phyloP scores from a whole-genome alignment of 2,113 vertebrate species.

The Clarias macrocephalus region DNA sequence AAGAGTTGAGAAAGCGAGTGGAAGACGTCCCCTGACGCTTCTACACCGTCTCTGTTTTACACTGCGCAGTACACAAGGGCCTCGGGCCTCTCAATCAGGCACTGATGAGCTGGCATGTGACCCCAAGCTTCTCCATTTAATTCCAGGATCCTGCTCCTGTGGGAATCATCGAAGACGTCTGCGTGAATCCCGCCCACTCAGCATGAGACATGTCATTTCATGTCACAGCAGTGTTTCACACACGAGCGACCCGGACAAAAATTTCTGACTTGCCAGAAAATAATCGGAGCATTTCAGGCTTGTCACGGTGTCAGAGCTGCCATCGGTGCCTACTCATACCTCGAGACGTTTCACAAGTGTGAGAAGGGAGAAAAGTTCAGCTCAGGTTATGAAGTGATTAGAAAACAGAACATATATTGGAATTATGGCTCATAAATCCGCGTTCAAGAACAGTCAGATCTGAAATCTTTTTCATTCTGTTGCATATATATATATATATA shows the following conservation, averaged over 20 bases:
- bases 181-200: not conserved
- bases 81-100: slow-evolving; percentile 25
- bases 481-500: no score
- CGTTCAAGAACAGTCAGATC: not conserved
- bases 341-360: not conserved
- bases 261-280: slow-evolving; percentile 36
- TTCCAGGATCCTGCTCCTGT: slow-evolving; percentile 19
- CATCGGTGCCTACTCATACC: not conserved
- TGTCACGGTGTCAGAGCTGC: slow-evolving; percentile 22
- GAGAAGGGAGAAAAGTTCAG: no score
- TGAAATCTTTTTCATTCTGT: not conserved
- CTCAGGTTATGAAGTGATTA: not conserved
- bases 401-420: not conserved
- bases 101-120: slow-evolving; percentile 18
- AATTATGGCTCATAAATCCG: not conserved
- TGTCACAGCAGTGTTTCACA: slow-evolving; percentile 33
- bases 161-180: not conserved
- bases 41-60: not conserved
- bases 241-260: slow-evolving; percentile 10
- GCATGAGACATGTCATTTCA: slow-evolving; percentile 31
- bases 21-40: not conserved
- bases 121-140: slow-evolving; percentile 3
- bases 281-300: slow-evolving; percentile 34
- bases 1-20: slow-evolving; percentile 13
- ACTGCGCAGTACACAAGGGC: not conserved